Evolutionary conservation across 1,140 invertebrate species (phyloP), one percentile per base, ranked within the genome.

Genomic region (Drosophila tropicalis): DNA sequence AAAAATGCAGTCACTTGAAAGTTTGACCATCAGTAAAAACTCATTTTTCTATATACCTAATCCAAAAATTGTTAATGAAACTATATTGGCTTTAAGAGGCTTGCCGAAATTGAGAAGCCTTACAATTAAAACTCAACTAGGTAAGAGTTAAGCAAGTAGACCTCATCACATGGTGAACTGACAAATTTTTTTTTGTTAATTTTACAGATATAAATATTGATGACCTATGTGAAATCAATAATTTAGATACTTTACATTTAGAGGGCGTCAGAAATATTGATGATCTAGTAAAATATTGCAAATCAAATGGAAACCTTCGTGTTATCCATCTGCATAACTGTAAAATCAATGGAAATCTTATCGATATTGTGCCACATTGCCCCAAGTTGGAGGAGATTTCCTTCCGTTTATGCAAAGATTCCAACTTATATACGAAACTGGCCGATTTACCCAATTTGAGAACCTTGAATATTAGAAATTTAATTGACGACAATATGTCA

Each of bases 71-170:
- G 6, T 57, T 1, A 57, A 57, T 22, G 55, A 57, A 57, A 57
- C 29, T 1, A 36, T 57, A 34, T 34, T 57, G n/a, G 55, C 67
- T 17, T 67, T 65, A 34, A 56, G 44, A 54, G 60, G 22, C 13
- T 72, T 22, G 10, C 0, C 2, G 5, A 56, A 34, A 6, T 36
- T 68, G 12, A 10, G 4, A 10, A 15, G 44, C 39, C 17, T 36
- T 4, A 34, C 12, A 7, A 29, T 56, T 12, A 15, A 5, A 3
- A 36, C 55, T 10, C 34, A 57, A 19, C 55, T 17, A 3, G 55
- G 55, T 57, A 36, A 57, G 55, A 6, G 6, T 19, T 17, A 3
- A 0, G 9, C 19, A 2, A 39, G 9, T 36, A 12, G 1, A 40
- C 25, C 36, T 57, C 0, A 12, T 9, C 32, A 19, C 0, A 4